Evolutionary conservation across 2,797 vertebrate species (phyloP), one percentile per base, ranked within the genome.

Genomic region (Bradypodion pumilum): DNA sequence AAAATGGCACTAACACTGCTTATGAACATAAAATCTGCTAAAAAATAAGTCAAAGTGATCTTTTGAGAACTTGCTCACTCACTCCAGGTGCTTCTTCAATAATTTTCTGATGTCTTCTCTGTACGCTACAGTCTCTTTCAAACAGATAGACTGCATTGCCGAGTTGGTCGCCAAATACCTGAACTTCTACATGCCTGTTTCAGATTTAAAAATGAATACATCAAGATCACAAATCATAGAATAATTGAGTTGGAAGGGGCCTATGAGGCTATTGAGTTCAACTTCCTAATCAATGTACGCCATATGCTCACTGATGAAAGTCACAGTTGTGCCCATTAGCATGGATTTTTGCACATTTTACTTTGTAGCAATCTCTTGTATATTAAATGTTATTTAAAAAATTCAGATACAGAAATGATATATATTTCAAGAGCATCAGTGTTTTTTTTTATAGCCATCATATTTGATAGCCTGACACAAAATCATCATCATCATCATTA

Each of bases 41-140:
- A 0, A 0, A 23, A 73, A 35, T 16, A 35, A 90, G 62, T 9
- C 0, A 1, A 35, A 8, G 60, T 60, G 35, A 35, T 82, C 9
- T 4, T 70, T 56, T 21, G 12, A 84, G 80, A 59, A 89, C 89
- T 29, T 60, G 65, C 78, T 21, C 72, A 37, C 96, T 96, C 94
- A 99, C 98, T 95, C 97, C 98, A 0, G 98, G 99, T 19, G 98
- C 99, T 84, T 99, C 99, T 91, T 99, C 99, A 62, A 99, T 99
- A 93, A 99, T 98, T 94, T 99, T 99, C 96, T 99, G 99, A 91
- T 99, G 98, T 87, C 99, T 97, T 92, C 98, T 97, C 81, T 99
- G 98, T 63, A 99, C 98, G 0, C 98, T 99, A 91, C 98, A 99
- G 95, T 99, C 99, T 93, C 99, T 97, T 94, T 99, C 99, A 93